A percentile compares a stretch with the other conserved stretches of the same genome.
phyloP scores from a whole-genome alignment of 2,113 vertebrate genomes.

The Corvus hawaiiensis region DNA sequence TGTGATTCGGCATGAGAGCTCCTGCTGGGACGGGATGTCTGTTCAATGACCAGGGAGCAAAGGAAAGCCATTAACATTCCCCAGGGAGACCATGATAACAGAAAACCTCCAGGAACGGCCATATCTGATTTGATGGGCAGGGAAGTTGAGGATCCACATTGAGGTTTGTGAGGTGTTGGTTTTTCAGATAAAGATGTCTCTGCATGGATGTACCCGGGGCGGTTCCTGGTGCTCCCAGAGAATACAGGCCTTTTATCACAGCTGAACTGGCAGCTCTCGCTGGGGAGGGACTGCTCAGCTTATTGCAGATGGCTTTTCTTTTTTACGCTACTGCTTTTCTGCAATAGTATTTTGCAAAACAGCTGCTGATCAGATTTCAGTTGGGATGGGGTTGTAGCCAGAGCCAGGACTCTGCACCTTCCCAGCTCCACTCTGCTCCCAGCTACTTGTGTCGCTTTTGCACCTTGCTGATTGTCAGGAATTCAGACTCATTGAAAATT shows the following conservation, averaged over 20 bases:
- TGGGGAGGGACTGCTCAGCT: background rate
- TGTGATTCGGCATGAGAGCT: background rate
- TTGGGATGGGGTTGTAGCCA: background rate
- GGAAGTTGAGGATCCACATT: background rate
- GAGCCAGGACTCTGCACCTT: background rate
- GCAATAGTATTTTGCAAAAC: background rate
- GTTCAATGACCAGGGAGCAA: background rate
- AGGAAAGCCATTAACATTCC: background rate
- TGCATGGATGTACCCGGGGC: rapidly evolving
- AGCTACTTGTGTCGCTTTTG: background rate
- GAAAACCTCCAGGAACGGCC: background rate
- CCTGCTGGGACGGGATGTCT: background rate
- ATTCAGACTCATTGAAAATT: background rate
- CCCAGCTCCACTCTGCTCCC: background rate
- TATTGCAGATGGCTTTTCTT: background rate
- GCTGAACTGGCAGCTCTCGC: background rate
- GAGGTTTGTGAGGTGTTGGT: background rate
- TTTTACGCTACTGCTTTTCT: background rate
- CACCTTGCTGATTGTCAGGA: background rate
- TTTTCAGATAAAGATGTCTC: background rate
- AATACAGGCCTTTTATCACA: background rate
- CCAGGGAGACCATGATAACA: background rate
- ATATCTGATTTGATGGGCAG: background rate
- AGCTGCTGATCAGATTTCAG: background rate
- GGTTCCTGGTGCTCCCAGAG: background rate